Evolutionary conservation across 2,888 invertebrate species (phyloP), one percentile per base, ranked within the genome.

Genomic region (Drosophila nr. perissopoda): DNA sequence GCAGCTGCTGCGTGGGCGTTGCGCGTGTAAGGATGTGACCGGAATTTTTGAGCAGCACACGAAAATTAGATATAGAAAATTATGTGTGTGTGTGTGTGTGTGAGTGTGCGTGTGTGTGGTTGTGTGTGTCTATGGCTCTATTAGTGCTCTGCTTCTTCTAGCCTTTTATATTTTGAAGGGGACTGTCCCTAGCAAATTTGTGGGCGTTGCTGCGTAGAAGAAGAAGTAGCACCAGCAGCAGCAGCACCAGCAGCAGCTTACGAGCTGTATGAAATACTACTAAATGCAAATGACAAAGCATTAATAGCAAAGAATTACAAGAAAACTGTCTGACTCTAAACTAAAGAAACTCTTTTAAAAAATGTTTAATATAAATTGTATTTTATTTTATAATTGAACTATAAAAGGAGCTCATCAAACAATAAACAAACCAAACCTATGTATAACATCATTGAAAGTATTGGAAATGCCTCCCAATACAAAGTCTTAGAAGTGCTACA

Each of bases 1-100:
- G 16, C 29, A 49, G 36, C 48, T 53, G 49, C 62, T 72, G 89
- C 76, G 84, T 88, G 80, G 85, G 85, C 89, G 90, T 82, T 84
- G 89, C 83, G 85, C 85, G 85, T 89, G 88, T 76, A 88, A 88
- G 85, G 83, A 88, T 86, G 90, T 89, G 88, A 89, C 73, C 86
- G 71, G 89, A 89, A 89, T 85, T 84, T 84, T 87, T 76, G 88
- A 84, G 74, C 70, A 87, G 89, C 71, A 66, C 71, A 89, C 89
- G 72, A 84, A 84, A 89, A 84, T 89, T 79, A 69, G 85, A 88
- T 88, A 86, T 86, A 78, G 74, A 83, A 83, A 88, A 79, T 78
- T 81, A 31, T 46, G 40, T 51, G n/a, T 13, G 6, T 48, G 3
- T 21, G 25, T 38, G 27, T 31, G 33, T 59, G 16, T 67, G 33